phyloP scores from a whole-genome alignment of 2,888 invertebrate species.

The Ptychoptera contaminata region DNA sequence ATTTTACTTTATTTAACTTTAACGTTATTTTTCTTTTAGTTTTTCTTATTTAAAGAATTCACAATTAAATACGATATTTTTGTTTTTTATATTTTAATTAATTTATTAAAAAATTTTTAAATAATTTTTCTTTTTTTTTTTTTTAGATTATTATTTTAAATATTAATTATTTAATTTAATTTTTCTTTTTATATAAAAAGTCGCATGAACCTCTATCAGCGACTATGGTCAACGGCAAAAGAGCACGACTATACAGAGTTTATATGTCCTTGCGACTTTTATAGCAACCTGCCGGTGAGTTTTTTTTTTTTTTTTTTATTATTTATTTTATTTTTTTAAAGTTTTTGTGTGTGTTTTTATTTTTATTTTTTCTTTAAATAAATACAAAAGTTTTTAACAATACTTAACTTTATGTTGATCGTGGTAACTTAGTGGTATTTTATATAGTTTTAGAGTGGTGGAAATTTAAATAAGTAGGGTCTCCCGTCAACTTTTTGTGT shows the following conservation, averaged over 20 bases:
- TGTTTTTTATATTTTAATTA: neutral
- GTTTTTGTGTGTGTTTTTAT: too few species aligned
- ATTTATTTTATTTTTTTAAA: too few species aligned
- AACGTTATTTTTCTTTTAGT: too few species aligned
- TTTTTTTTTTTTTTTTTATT: conserved; percentile 1
- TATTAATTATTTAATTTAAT: too few species aligned
- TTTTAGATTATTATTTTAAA: neutral
- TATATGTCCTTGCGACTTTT: conserved; percentile 34
- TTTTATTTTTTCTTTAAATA: too few species aligned
- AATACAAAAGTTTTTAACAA: too few species aligned
- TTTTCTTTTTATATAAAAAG: conserved; percentile 1
- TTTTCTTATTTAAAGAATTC: neutral
- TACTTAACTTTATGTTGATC: too few species aligned
- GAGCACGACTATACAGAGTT: conserved; percentile 32
- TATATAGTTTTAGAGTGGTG: too few species aligned
- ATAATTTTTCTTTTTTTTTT: neutral
- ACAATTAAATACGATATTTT: neutral
- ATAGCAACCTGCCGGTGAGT: conserved; percentile 22
- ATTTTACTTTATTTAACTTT: too few species aligned
- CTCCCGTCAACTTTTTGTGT: too few species aligned
- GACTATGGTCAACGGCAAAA: conserved; percentile 9
- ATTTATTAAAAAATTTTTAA: neutral
- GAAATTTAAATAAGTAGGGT: too few species aligned
- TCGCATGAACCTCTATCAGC: conserved; percentile 1
- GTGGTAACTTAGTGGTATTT: too few species aligned